A percentile compares a stretch with the other conserved stretches of the same genome.
These are phyloP conservation scores for Solenodon paradoxus DNA, from an alignment of 2,113 vertebrate genomes.

Conservation along the genomic window DNA sequence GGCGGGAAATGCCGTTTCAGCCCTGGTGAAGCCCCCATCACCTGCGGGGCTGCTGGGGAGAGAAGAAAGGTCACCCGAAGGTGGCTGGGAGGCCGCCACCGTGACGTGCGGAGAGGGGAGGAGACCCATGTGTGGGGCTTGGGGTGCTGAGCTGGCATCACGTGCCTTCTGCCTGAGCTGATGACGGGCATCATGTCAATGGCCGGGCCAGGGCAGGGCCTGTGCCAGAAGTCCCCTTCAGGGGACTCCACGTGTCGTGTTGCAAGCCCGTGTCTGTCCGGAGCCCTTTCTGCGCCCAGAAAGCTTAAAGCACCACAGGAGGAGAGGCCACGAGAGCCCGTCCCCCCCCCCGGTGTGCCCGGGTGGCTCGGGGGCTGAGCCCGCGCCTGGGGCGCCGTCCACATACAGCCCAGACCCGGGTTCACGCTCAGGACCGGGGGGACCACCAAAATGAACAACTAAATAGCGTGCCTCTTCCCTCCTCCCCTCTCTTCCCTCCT, in stretches of 20 bases:
- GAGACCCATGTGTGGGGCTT: accelerated
- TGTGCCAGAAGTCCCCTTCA: background rate
- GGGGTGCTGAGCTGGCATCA: background rate
- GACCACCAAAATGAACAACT: too few species aligned
- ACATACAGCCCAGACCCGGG: too few species aligned
- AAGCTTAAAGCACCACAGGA: background rate
- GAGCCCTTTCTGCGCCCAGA: background rate
- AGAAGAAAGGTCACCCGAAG: accelerated
- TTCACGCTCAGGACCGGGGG: too few species aligned
- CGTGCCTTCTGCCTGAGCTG: background rate
- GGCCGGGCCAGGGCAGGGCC: background rate
- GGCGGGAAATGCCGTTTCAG: background rate
- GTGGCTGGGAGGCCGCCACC: background rate
- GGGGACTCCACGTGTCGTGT: accelerated
- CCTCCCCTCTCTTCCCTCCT: too few species aligned
- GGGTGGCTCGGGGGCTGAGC: too few species aligned
- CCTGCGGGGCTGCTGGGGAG: background rate
- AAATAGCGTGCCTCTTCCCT: too few species aligned
- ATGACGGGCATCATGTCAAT: background rate
- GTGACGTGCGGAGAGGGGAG: background rate
- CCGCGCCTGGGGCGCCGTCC: too few species aligned
- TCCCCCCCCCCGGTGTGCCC: too few species aligned
- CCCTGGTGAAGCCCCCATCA: too few species aligned
- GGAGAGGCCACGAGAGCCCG: background rate
- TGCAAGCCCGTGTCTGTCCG: background rate